phyloP scores from a whole-genome alignment of 2,113 vertebrate genomes.

The Chunga burmeisteri region DNA sequence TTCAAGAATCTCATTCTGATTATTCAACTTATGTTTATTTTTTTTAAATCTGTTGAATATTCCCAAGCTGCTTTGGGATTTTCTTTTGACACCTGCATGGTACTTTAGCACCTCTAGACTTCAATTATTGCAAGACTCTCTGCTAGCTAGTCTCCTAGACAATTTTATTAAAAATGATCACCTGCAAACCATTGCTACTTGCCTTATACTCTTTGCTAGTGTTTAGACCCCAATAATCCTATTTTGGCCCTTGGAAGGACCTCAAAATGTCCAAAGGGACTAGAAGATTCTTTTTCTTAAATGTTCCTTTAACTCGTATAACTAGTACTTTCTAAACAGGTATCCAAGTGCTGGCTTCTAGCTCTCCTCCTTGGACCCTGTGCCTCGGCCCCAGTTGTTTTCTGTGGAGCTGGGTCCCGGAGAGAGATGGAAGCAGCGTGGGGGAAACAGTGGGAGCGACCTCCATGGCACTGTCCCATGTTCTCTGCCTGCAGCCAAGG shows the following conservation, averaged over 20 bases:
- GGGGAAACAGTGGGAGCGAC: accelerated
- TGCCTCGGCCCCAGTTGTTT: not conserved
- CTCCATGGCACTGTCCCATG: not conserved
- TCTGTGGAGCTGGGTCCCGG: not conserved
- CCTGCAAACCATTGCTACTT: not conserved
- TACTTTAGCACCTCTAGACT: not conserved
- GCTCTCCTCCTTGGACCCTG: not conserved
- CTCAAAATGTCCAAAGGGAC: not conserved
- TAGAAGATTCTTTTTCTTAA: not conserved
- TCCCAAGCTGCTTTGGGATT: not conserved
- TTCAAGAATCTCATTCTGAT: not conserved
- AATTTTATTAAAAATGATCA: not conserved
- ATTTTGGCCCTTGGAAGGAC: not conserved
- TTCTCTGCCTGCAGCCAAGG: not conserved
- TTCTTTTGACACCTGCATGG: not conserved
- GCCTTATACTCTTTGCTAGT: not conserved
- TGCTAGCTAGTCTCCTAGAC: not conserved
- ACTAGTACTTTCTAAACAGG: not conserved
- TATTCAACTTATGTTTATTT: not conserved
- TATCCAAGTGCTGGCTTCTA: not conserved
- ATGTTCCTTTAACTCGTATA: not conserved
- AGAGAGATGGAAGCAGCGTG: not conserved
- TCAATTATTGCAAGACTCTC: not conserved
- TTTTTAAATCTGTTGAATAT: not conserved
- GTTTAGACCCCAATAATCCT: not conserved